Conservation (phyloP, 2,888 invertebrate species). For the Notocelia uddmanniana region DNA sequence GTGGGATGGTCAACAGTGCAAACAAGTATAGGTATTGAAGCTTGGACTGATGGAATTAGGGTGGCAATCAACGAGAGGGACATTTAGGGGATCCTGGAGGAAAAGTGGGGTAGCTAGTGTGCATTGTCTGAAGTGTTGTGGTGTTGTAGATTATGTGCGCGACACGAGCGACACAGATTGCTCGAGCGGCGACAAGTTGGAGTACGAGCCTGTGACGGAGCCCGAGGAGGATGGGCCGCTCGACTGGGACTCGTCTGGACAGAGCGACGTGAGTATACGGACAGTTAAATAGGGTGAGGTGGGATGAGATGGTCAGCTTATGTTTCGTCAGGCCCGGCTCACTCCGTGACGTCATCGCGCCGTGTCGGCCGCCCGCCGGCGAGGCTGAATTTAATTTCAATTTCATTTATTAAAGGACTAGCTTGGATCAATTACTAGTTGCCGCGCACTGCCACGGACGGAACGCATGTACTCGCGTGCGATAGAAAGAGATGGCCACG, state of each 20-base stretch:
- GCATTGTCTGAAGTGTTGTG: conserved; percentile 54
- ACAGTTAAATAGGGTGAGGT: no score
- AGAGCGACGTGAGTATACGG: conserved; percentile 84
- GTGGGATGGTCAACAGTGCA: not conserved
- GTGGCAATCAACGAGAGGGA: not conserved
- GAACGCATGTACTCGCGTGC: no score
- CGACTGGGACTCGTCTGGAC: conserved; percentile 78
- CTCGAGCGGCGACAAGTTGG: conserved; percentile 60
- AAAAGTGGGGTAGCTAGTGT: conserved; percentile 39
- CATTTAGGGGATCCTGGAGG: not conserved
- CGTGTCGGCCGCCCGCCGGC: no score
- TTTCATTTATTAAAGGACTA: no score
- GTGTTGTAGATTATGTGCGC: conserved; percentile 80
- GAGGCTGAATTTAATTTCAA: no score
- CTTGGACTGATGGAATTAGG: conserved; percentile 1
- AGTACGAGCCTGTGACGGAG: conserved; percentile 84
- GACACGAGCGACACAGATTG: conserved; percentile 84
- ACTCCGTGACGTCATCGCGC: no score
- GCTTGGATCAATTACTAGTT: no score
- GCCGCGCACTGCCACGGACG: no score
- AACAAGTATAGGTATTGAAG: not conserved
- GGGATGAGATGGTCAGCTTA: no score
- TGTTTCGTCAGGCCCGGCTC: no score
- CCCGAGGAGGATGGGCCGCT: conserved; percentile 74
- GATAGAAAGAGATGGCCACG: no score